Base-by-base conservation (phyloP, 2,113 vertebrate species). In the Zosterops hypoxanthus region DNA sequence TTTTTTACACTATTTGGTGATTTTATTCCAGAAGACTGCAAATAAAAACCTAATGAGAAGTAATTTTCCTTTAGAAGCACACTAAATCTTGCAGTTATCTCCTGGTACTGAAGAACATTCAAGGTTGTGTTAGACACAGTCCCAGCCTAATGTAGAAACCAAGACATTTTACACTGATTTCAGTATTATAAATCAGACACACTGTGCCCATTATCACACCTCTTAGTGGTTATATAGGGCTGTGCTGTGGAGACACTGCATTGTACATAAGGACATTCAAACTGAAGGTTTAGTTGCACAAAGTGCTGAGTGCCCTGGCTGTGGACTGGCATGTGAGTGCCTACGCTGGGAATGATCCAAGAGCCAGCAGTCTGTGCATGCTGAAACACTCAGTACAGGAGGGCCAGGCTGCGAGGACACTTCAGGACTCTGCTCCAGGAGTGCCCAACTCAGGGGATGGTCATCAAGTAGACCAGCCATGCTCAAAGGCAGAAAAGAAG, bases 391-490 rank as follows among this genome's bases (percentile, higher is more conserved):
- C 56, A 68, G n/a, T 22, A 41, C n/a, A 63, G 21, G n/a, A 47
- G 16, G 47, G 15, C 4, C 2, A 64, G 16, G 16, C 34, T 41
- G 28, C 0, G 0, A 72, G 36, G 3, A 0, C 3, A 14, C 6
- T 6, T 72, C 12, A n/a, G 39, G 34, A 60, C 14, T 57, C 34
- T 20, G n/a, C 23, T 84, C 24, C 34, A 41, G n/a, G 42, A 81
- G 50, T 0, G 0, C 29, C 9, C 33, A 46, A 5, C 39, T 15
- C 53, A 64, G 9, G 31, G 15, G 9, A 31, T 13, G 31, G 31
- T 10, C 78, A 77, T 68, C 69, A 55, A 39, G 52, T 6, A 53
- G 39, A 61, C 4, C 20, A 55, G 29, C 11, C 11, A 11, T 15
- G 7, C 15, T 78, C 69, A 64, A 84, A 73, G 50, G 23, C 14